Percentiles rank a stretch among this genome's conserved stretches.
Evolutionary conservation across 2,797 vertebrate species (phyloP).

Genomic region (Sebastes steindachneri): DNA sequence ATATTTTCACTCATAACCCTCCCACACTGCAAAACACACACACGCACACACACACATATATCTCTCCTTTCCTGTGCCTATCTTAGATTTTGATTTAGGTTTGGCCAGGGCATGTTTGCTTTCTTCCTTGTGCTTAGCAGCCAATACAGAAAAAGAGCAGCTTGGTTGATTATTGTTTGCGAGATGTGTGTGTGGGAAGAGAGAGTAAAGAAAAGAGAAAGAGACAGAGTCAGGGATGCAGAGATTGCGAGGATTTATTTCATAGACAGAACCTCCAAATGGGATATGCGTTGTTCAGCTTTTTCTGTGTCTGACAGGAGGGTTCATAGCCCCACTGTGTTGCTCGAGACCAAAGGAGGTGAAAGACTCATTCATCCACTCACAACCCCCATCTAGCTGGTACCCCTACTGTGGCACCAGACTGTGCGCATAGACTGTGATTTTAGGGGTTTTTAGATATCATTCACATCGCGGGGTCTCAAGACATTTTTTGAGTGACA

Average conservation of each 20-base stretch:
- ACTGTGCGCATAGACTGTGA: neutral
- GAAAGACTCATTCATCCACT: slow-evolving; percentile 25
- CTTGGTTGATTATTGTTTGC: slow-evolving; percentile 69
- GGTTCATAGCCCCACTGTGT: slow-evolving; percentile 43
- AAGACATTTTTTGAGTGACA: slow-evolving; percentile 14
- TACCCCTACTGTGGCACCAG: neutral
- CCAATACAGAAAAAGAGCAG: slow-evolving; percentile 24
- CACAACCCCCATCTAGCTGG: neutral
- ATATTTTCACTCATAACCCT: slow-evolving; percentile 47
- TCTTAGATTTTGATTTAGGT: slow-evolving; percentile 66
- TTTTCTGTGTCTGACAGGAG: slow-evolving; percentile 30
- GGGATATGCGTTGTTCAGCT: slow-evolving; percentile 39
- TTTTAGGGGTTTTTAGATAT: neutral
- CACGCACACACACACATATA: neutral
- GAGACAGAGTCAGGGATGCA: neutral
- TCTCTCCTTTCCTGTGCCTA: slow-evolving; percentile 16
- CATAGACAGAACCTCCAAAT: slow-evolving; percentile 44
- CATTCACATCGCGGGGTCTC: neutral
- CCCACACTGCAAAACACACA: slow-evolving; percentile 13
- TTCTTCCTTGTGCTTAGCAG: slow-evolving; percentile 39
- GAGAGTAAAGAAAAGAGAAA: slow-evolving; percentile 18
- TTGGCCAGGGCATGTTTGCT: slow-evolving; percentile 65
- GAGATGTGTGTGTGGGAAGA: slow-evolving; percentile 18
- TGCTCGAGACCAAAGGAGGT: slow-evolving; percentile 12
- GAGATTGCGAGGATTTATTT: slow-evolving; percentile 57